phyloP scores from a whole-genome alignment of 2,797 vertebrate species.

The Lateolabrax maculatus region DNA sequence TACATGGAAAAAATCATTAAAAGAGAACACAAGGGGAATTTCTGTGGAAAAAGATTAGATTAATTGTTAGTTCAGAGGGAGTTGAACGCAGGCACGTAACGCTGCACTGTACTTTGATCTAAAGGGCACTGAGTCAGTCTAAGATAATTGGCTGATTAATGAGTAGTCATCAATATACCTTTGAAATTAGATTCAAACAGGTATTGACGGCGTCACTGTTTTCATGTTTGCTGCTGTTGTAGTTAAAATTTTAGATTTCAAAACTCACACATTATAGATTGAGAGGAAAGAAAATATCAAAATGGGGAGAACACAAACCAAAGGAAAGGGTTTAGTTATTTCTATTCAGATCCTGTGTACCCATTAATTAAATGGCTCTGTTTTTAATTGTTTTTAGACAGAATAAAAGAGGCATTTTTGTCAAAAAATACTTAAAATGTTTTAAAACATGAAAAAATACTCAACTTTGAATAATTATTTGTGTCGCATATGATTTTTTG shows the following conservation, averaged over 20 bases:
- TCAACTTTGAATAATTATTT: not conserved
- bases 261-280: no score
- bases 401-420: no score
- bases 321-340: no score
- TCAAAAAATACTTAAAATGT: not conserved
- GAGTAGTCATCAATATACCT: slow-evolving; percentile 5
- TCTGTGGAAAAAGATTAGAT: not conserved
- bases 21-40: no score
- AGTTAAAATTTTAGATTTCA: no score
- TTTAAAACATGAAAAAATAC: not conserved
- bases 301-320: no score
- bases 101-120: slow-evolving; percentile 3
- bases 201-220: not conserved
- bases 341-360: no score
- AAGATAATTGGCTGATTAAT: not conserved
- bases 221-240: not conserved
- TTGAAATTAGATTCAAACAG: not conserved
- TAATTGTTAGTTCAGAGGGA: not conserved
- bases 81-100: not conserved
- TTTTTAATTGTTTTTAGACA: no score
- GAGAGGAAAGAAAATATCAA: no score
- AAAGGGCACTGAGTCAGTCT: not conserved
- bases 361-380: no score
- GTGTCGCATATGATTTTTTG: not conserved
- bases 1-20: not conserved